Conservation (phyloP, 2,888 invertebrate species). For the Thereva nobilitata region DNA sequence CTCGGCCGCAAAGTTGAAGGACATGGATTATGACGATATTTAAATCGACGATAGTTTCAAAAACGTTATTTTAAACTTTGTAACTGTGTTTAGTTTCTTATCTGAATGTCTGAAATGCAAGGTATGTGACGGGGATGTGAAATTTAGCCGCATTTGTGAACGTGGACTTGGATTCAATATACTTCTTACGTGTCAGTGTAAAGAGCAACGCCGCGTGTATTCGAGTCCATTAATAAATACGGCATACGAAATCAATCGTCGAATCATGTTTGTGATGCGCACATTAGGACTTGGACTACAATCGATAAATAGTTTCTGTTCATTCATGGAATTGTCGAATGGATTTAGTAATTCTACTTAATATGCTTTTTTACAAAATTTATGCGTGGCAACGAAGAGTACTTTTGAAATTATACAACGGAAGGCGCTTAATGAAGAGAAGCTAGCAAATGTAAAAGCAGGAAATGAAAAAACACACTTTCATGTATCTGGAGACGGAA, state of each 20-base stretch:
- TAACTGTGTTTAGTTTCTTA: no score
- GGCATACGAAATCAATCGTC: conserved; percentile 44
- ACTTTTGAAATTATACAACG: conserved; percentile 18
- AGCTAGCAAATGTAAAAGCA: no score
- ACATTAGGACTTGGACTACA: conserved; percentile 43
- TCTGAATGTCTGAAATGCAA: no score
- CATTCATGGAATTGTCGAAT: no score
- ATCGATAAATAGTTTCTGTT: conserved; percentile 44
- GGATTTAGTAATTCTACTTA: not conserved
- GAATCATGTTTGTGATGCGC: conserved; percentile 44
- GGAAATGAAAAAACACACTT: conserved; percentile 8
- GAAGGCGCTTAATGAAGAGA: conserved; percentile 19
- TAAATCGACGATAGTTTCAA: no score
- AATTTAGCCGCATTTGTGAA: no score
- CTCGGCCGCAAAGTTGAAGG: no score
- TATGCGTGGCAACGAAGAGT: conserved; percentile 28
- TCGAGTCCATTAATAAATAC: conserved; percentile 41
- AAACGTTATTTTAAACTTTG: no score
- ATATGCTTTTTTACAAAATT: no score
- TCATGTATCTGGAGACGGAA: not conserved
- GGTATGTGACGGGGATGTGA: no score
- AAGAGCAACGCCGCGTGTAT: conserved; percentile 30
- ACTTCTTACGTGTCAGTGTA: not conserved
- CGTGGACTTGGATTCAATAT: not conserved
- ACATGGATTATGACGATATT: no score